These are phyloP conservation scores for Antheraea assamensis DNA, from an alignment of 2,888 invertebrate species.

Conservation along the genomic window DNA sequence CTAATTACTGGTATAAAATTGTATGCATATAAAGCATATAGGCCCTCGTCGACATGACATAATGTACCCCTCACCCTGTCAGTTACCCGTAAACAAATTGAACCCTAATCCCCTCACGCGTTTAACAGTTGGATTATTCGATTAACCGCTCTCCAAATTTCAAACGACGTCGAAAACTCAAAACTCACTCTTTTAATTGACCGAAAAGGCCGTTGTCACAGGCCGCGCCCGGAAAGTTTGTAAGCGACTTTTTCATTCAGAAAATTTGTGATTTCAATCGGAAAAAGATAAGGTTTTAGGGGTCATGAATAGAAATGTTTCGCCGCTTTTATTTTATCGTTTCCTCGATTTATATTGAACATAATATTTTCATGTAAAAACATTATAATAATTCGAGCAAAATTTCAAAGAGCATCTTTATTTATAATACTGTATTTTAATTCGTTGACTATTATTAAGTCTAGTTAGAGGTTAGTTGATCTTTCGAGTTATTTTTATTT, in stretches of 20 bases:
- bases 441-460: no score
- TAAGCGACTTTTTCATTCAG: slow-evolving; percentile 39
- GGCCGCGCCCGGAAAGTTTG: slow-evolving; percentile 40
- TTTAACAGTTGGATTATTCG: slow-evolving; percentile 63
- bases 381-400: not conserved
- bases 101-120: slow-evolving; percentile 60
- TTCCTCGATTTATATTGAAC: slow-evolving; percentile 11
- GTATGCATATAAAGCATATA: not conserved
- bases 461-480: no score
- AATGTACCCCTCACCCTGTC: slow-evolving; percentile 35
- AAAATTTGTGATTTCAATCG: slow-evolving; percentile 31
- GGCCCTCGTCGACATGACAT: not conserved
- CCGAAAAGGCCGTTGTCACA: slow-evolving; percentile 45
- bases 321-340: slow-evolving; percentile 16
- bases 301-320: slow-evolving; percentile 18
- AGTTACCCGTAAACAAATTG: slow-evolving; percentile 53
- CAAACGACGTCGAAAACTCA: slow-evolving; percentile 40
- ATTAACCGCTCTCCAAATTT: slow-evolving; percentile 48
- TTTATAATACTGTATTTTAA: no score
- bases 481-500: no score
- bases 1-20: not conserved
- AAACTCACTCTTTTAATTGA: slow-evolving; percentile 54
- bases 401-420: not conserved
- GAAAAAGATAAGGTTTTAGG: slow-evolving; percentile 29
- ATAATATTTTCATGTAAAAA: slow-evolving; percentile 9